phyloP scores from a whole-genome alignment of 64 coral and sea anemone species.

The Porites lutea region DNA sequence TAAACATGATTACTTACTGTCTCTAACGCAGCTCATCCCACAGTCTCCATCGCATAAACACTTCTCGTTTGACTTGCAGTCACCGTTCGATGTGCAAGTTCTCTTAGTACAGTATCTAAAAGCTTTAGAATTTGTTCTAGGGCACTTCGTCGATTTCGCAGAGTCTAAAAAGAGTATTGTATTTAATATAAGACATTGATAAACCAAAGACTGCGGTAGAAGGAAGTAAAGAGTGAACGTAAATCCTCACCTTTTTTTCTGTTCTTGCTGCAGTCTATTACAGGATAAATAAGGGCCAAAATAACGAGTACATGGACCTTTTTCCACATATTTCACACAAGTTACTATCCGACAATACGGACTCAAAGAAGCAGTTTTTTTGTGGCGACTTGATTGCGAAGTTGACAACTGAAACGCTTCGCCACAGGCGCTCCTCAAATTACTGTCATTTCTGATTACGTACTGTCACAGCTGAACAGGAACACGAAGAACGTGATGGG shows the following conservation, averaged over 20 bases:
- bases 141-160: conserved; percentile 21
- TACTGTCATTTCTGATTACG: neutral
- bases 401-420: conserved; percentile 12
- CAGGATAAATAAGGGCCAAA: neutral
- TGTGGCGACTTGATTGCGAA: neutral
- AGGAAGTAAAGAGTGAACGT: neutral
- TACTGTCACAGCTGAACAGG: conserved; percentile 9
- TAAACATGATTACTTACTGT: conserved; percentile 30
- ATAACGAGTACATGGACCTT: neutral
- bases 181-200: neutral
- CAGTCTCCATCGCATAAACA: conserved; percentile 86
- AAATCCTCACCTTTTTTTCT: neutral
- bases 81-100: neutral
- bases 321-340: conserved; percentile 13
- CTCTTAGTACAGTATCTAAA: conserved; percentile 38
- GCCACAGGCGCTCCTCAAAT: neutral
- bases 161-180: neutral
- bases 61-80: conserved; percentile 27
- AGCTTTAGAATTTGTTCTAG: conserved; percentile 25
- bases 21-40: conserved; percentile 67
- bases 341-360: neutral
- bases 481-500: neutral
- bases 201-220: neutral
- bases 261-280: neutral
- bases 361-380: neutral